Base-by-base conservation (phyloP, 1,140 invertebrate genomes). In the Riptortus pedestris region DNA sequence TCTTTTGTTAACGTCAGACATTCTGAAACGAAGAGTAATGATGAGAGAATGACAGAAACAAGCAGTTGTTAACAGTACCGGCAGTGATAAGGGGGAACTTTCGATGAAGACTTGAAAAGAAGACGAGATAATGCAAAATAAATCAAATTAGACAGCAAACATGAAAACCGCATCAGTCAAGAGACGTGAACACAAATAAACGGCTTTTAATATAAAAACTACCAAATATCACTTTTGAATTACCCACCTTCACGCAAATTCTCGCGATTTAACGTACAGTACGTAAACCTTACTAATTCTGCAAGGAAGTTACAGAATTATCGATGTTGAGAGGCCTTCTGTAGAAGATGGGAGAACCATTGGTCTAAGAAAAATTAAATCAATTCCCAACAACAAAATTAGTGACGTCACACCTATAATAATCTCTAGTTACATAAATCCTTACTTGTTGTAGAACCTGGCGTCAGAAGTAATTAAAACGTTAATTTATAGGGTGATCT, bases 241-340 rank as follows among this genome's bases (percentile, higher is more conserved):
- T 31, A 29, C 57, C 57, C 57, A 18, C 28, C 16, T 59, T 59
- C 57, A 38, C 57, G 26, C 4, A 59, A 31, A 33, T 31, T 59
- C 57, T 59, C 57, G 27, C 57, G n/a, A 59, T 33, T 57, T 57
- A 57, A 27, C 57, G 57, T 24, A 2, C 2, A 27, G 24, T 27
- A 26, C 51, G 51, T 38, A 7, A 38, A 38, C 31, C n/a, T n/a
- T n/a, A n/a, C n/a, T n/a, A n/a, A n/a, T n/a, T n/a, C n/a, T n/a
- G n/a, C n/a, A n/a, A n/a, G n/a, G n/a, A n/a, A n/a, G n/a, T n/a
- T n/a, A n/a, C n/a, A n/a, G n/a, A n/a, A n/a, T n/a, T n/a, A n/a
- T n/a, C n/a, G n/a, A n/a, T n/a, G n/a, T n/a, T n/a, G n/a, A n/a
- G n/a, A n/a, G n/a, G n/a, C n/a, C n/a, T n/a, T n/a, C n/a, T n/a